Conservation (phyloP, 2,888 invertebrate genomes). For the Nineta flava region DNA sequence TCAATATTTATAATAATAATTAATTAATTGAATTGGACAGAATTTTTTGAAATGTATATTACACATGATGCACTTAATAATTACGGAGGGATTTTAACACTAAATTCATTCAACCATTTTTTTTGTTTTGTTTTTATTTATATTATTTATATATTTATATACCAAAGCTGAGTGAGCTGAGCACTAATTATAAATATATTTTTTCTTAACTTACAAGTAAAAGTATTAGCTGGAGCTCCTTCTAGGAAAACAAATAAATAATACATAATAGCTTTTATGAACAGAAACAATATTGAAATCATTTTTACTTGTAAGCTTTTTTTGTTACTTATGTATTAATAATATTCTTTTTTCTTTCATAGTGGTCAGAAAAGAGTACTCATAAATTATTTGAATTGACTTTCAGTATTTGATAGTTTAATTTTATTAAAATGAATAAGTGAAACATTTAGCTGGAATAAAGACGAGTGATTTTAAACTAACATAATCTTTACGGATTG, state of each 20-base stretch:
- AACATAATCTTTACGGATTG: no score
- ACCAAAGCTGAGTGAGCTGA: not conserved
- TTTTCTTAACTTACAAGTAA: not conserved
- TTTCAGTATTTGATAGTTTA: not conserved
- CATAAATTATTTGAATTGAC: not conserved
- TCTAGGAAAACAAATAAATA: not conserved
- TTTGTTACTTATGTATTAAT: not conserved
- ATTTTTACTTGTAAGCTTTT: not conserved
- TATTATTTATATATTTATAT: no score
- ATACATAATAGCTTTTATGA: not conserved
- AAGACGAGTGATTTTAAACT: no score
- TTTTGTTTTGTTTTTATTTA: not conserved
- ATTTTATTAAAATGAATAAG: no score
- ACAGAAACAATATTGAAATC: not conserved
- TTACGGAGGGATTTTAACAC: constrained; percentile 10
- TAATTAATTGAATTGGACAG: constrained; percentile 4
- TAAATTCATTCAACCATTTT: constrained; percentile 2
- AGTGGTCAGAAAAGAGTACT: not conserved
- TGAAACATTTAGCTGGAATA: no score
- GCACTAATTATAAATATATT: not conserved
- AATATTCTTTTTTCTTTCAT: not conserved
- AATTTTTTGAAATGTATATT: constrained; percentile 4
- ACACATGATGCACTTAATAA: constrained; percentile 8
- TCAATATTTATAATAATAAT: not conserved
- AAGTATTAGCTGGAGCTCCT: not conserved